These are phyloP conservation scores for Brachionus koreanus DNA, from an alignment of 1,140 invertebrate species.

Conservation along the genomic window DNA sequence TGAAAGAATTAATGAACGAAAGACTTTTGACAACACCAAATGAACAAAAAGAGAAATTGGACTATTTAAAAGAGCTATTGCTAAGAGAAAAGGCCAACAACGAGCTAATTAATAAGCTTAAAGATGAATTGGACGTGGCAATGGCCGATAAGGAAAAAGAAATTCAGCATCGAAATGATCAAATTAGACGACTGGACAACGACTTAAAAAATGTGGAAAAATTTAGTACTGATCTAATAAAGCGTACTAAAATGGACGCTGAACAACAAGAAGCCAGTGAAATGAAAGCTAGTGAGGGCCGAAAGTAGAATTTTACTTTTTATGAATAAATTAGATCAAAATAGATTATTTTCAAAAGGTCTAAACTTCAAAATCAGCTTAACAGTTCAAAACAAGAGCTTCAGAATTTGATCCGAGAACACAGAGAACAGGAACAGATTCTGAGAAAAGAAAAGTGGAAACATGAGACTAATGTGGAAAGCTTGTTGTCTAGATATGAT, in stretches of 20 bases:
- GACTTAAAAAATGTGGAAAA: slow-evolving; percentile 42
- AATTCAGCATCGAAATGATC: slow-evolving; percentile 35
- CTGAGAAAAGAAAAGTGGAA: slow-evolving; percentile 44
- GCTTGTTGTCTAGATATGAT: slow-evolving; percentile 1
- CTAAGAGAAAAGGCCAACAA: slow-evolving; percentile 30
- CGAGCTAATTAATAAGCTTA: slow-evolving; percentile 21
- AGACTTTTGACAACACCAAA: slow-evolving; percentile 27
- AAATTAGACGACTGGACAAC: slow-evolving; percentile 34
- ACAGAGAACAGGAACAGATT: slow-evolving; percentile 12
- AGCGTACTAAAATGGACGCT: slow-evolving; percentile 36
- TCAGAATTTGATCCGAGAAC: background rate
- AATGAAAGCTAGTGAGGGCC: slow-evolving; percentile 26
- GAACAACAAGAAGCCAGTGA: slow-evolving; percentile 42
- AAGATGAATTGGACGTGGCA: background rate
- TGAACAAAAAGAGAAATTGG: slow-evolving; percentile 40
- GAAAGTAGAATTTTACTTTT: slow-evolving; percentile 1
- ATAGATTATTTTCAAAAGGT: background rate
- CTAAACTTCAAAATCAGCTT: slow-evolving; percentile 25
- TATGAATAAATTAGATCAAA: background rate
- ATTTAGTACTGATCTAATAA: slow-evolving; percentile 33
- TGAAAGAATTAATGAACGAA: slow-evolving; percentile 35
- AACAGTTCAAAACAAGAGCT: background rate
- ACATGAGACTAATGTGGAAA: slow-evolving; percentile 31
- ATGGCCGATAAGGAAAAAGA: slow-evolving; percentile 39
- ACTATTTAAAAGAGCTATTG: slow-evolving; percentile 38